These are phyloP conservation scores for Brachyptera putata DNA, from an alignment of 2,888 invertebrate genomes.

Conservation along the genomic window DNA sequence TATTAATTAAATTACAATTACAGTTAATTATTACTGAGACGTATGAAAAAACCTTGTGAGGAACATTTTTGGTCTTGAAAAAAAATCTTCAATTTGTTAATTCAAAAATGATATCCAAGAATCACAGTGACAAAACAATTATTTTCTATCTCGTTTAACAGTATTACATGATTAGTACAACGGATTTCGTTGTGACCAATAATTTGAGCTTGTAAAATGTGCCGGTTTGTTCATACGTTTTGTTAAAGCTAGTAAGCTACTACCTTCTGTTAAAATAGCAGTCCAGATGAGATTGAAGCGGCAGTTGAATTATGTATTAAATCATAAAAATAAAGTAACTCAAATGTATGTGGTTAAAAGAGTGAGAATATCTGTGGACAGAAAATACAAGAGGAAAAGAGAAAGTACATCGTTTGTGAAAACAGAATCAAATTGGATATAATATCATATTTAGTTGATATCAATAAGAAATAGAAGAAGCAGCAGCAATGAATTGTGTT, in stretches of 20 bases:
- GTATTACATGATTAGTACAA: too few species aligned
- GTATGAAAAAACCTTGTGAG: conserved; percentile 16
- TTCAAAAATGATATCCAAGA: too few species aligned
- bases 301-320: conserved; percentile 21
- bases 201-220: too few species aligned
- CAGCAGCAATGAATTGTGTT: conserved; percentile 10
- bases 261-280: conserved; percentile 31
- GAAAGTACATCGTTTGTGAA: too few species aligned
- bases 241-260: conserved; percentile 27
- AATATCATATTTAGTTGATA: conserved; percentile 5
- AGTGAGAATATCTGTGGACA: conserved; percentile 15
- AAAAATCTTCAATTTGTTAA: too few species aligned
- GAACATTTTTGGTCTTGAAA: too few species aligned
- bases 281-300: conserved; percentile 25
- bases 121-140: too few species aligned
- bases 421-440: not conserved
- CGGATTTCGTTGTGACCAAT: too few species aligned
- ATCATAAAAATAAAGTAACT: conserved; percentile 21
- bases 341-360: conserved; percentile 9
- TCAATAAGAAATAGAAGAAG: conserved; percentile 14
- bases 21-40: conserved; percentile 19
- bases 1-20: conserved; percentile 4
- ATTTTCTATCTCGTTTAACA: too few species aligned
- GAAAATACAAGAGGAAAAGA: conserved; percentile 10
- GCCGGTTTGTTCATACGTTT: too few species aligned